Evolutionary conservation across 1,140 invertebrate species (phyloP).

Genomic region (Ceratosolen solmsi): DNA sequence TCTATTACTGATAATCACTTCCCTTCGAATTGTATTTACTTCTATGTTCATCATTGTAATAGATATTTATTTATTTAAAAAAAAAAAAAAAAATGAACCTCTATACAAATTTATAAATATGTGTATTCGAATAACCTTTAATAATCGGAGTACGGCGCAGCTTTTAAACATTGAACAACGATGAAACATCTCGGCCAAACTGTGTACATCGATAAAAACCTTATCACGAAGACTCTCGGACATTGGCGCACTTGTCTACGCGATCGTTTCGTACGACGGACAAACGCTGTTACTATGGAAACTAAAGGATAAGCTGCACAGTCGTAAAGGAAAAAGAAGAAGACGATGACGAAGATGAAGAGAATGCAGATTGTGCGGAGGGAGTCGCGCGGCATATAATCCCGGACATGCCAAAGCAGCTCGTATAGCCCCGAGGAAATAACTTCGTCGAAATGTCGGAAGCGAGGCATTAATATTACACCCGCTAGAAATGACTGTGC

Average conservation of each 20-base stretch:
- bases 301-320: not conserved
- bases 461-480: constrained; percentile 48
- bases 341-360: constrained; percentile 8
- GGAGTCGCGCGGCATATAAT: constrained; percentile 1
- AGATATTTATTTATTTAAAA: too few species aligned
- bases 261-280: not conserved
- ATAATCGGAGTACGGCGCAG: not conserved
- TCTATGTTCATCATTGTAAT: too few species aligned
- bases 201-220: constrained; percentile 5
- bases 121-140: too few species aligned
- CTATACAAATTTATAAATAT: too few species aligned
- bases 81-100: too few species aligned
- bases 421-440: constrained; percentile 27
- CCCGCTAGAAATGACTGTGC: constrained; percentile 45
- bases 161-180: not conserved
- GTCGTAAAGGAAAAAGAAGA: not conserved
- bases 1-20: too few species aligned
- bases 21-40: too few species aligned
- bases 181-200: not conserved
- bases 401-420: not conserved
- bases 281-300: not conserved
- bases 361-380: constrained; percentile 8
- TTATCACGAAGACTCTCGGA: constrained; percentile 16
- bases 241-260: not conserved
- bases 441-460: constrained; percentile 46